These are phyloP conservation scores for Pycnomerus fuliginosus DNA, from an alignment of 2,888 invertebrate genomes.

Conservation along the genomic window DNA sequence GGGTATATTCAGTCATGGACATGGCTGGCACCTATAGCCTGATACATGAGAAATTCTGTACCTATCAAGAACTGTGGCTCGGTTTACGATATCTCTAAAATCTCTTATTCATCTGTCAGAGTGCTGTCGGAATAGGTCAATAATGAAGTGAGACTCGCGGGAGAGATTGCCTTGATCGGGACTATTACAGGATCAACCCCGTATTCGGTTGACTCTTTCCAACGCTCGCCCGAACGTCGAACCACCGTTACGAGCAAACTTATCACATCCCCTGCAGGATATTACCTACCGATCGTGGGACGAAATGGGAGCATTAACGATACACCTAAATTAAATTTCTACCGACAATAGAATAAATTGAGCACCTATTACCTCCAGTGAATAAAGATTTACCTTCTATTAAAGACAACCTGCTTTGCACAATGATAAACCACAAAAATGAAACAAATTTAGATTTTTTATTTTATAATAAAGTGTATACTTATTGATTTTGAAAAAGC, in stretches of 20 bases:
- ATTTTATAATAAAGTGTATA: too few relatives aligned
- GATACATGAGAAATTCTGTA: too few relatives aligned
- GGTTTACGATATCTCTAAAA: too few relatives aligned
- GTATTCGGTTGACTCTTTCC: constrained; percentile 14
- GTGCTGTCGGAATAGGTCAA: constrained; percentile 40
- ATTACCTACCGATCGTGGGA: constrained; percentile 43
- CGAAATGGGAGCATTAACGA: constrained; percentile 34
- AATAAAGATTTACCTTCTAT: too few relatives aligned
- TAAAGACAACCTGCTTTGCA: too few relatives aligned
- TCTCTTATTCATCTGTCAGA: constrained; percentile 29
- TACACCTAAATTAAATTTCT: constrained; percentile 40
- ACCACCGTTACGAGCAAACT: constrained; percentile 9
- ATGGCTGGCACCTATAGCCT: too few relatives aligned
- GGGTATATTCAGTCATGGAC: too few relatives aligned
- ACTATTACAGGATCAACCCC: constrained; percentile 38
- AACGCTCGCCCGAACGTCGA: constrained; percentile 15
- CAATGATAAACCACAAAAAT: too few relatives aligned
- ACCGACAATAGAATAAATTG: constrained; percentile 6
- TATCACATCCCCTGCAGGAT: constrained; percentile 33
- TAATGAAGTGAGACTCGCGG: constrained; percentile 48
- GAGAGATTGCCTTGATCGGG: constrained; percentile 45
- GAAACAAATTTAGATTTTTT: too few relatives aligned
- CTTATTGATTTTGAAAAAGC: too few relatives aligned
- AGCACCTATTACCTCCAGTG: too few relatives aligned
- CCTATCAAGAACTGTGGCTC: too few relatives aligned